phyloP scores from a whole-genome alignment of 2,113 vertebrate species.

The Desmodus rotundus region DNA sequence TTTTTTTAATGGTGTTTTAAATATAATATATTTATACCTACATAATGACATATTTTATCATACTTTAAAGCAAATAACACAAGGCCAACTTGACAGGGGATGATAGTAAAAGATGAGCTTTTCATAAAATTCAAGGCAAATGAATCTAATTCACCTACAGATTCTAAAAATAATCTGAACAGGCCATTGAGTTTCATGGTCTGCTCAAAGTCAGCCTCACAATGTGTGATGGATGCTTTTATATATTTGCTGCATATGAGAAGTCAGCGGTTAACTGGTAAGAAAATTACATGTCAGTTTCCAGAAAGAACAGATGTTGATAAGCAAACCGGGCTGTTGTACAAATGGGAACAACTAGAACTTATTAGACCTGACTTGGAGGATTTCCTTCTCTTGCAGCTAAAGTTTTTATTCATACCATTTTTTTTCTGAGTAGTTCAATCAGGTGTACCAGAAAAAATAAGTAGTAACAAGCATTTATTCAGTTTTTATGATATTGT shows the following conservation, averaged over 20 bases:
- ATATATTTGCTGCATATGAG: slow-evolving; percentile 45
- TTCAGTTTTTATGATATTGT: neutral
- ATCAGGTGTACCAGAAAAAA: neutral
- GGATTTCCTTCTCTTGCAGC: neutral
- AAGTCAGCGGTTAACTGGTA: slow-evolving; percentile 49
- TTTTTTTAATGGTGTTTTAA: slow-evolving; percentile 34
- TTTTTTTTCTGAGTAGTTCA: slow-evolving; percentile 4
- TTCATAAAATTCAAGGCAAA: slow-evolving; percentile 44
- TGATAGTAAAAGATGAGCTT: slow-evolving; percentile 13
- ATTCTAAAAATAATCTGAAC: slow-evolving; percentile 38
- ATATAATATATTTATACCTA: neutral
- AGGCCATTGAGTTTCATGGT: slow-evolving; percentile 26
- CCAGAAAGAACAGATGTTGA: slow-evolving; percentile 43
- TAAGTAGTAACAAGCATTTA: neutral
- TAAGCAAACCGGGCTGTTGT: neutral
- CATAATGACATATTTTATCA: neutral
- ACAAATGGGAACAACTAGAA: neutral
- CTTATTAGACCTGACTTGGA: neutral
- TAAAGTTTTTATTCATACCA: neutral
- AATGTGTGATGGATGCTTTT: slow-evolving; percentile 39
- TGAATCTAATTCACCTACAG: neutral
- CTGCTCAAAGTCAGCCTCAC: neutral
- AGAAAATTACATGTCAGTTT: slow-evolving; percentile 66
- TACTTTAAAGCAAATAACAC: neutral
- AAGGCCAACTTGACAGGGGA: neutral